Percentiles rank a stretch among this genome's conserved stretches.
These are phyloP conservation scores for Sarcophaga rosellei DNA, from an alignment of 2,888 invertebrate species.

Conservation along the genomic window DNA sequence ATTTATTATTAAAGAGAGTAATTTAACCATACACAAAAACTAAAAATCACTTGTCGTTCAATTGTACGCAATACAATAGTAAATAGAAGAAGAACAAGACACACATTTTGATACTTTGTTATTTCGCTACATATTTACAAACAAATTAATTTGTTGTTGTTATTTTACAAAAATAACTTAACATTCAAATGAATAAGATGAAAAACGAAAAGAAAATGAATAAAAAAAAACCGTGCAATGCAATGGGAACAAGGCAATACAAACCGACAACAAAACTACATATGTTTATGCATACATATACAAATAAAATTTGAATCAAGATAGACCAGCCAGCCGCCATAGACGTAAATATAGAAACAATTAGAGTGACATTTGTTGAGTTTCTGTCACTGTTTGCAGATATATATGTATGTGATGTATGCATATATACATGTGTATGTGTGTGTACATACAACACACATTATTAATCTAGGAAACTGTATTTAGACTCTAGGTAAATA, in stretches of 20 bases:
- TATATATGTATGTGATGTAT: not conserved
- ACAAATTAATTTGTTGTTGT: constrained; percentile 35
- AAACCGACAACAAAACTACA: not conserved
- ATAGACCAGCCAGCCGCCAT: not conserved
- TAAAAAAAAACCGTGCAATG: constrained; percentile 3
- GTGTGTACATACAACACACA: not conserved
- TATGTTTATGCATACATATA: not conserved
- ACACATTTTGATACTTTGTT: constrained; percentile 1
- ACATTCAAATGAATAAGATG: constrained; percentile 51
- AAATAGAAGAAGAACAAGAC: not conserved
- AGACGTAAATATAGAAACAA: constrained; percentile 14
- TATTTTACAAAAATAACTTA: constrained; percentile 44
- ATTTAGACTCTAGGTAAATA: not conserved
- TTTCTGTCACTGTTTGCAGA: not conserved
- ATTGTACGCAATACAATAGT: too few species aligned
- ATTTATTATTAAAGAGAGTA: too few species aligned
- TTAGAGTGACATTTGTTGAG: not conserved
- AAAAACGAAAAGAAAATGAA: constrained; percentile 18
- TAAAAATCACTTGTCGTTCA: too few species aligned
- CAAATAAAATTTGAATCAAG: not conserved
- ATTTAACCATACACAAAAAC: too few species aligned
- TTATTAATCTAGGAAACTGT: constrained; percentile 31
- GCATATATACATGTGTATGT: not conserved
- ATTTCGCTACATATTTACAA: constrained; percentile 11
- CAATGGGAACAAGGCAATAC: constrained; percentile 51